A percentile compares a stretch with the other conserved stretches of the same genome.
phyloP scores from a whole-genome alignment of 2,797 vertebrate species.

The Zalophus californianus region DNA sequence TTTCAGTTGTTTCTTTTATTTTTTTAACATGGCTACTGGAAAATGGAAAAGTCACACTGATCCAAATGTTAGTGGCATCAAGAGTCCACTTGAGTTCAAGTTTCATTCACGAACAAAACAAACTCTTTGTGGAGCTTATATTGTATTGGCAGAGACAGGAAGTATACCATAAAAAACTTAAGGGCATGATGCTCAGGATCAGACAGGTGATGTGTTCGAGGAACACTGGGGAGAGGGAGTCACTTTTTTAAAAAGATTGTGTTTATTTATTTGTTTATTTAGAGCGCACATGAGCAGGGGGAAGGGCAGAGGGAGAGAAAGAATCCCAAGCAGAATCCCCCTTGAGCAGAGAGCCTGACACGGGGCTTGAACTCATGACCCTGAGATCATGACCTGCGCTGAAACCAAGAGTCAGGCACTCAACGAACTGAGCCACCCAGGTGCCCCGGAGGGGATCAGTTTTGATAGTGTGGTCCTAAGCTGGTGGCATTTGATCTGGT shows the following conservation, averaged over 20 bases:
- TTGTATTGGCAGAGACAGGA: background rate
- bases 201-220: background rate
- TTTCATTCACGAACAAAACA: background rate
- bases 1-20: background rate
- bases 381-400: background rate
- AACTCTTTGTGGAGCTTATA: background rate
- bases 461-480: background rate
- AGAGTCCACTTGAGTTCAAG: background rate
- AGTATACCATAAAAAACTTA: background rate
- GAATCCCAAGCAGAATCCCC: background rate
- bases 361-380: background rate
- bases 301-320: background rate
- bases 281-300: background rate
- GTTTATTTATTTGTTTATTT: background rate
- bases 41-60: background rate
- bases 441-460: background rate
- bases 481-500: background rate
- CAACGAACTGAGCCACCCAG: background rate
- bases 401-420: background rate
- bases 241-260: background rate
- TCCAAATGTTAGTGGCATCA: background rate
- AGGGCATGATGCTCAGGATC: background rate
- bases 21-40: background rate
- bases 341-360: fast-evolving
- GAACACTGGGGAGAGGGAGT: background rate